phyloP scores from a whole-genome alignment of 2,113 vertebrate species.

The Vulpes vulpes region DNA sequence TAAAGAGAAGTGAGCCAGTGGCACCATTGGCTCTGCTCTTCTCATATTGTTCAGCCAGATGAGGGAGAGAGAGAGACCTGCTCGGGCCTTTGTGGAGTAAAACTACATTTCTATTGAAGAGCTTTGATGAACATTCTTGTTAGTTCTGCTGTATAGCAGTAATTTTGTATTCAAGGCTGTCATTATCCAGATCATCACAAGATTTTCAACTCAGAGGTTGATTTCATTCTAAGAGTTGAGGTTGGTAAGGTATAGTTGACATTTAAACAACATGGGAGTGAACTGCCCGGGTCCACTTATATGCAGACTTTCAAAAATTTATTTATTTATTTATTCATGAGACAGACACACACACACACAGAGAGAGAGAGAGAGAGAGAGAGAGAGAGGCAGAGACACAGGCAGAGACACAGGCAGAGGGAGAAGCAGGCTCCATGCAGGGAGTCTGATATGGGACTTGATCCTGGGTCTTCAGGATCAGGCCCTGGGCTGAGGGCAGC shows the following conservation, averaged over 20 bases:
- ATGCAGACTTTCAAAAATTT: not conserved
- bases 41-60: not conserved
- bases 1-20: not conserved
- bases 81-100: not conserved
- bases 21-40: not conserved
- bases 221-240: not conserved
- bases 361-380: no score
- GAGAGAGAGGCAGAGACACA: no score
- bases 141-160: not conserved
- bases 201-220: not conserved
- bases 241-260: not conserved
- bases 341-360: no score
- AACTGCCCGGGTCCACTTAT: not conserved
- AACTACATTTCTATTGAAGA: constrained; percentile 49
- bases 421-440: no score
- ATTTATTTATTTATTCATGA: no score
- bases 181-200: not conserved
- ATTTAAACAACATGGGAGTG: not conserved
- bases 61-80: not conserved
- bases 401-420: no score
- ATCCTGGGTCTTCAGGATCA: no score
- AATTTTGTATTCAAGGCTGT: not conserved
- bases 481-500: no score
- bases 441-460: no score
- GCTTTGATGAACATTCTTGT: constrained; percentile 52